A percentile compares a stretch with the other conserved stretches of the same genome.
Evolutionary conservation across 2,888 invertebrate species (phyloP).

Genomic region (Elegia similella): DNA sequence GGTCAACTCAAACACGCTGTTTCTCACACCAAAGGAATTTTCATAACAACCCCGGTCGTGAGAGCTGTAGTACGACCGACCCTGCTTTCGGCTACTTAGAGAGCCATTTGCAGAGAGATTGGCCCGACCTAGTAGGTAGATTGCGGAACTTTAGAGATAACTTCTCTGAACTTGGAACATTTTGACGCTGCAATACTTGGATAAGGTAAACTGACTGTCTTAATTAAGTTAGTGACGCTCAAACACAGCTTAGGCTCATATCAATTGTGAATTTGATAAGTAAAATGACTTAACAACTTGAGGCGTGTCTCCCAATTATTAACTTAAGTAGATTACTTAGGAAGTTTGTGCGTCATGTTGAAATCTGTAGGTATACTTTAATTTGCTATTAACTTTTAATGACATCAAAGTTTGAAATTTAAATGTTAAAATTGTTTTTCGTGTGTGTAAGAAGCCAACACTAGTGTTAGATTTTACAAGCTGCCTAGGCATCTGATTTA

Average conservation of each 20-base stretch:
- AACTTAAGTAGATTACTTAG: neutral
- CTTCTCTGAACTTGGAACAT: conserved; percentile 74
- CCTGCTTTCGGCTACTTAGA: conserved; percentile 72
- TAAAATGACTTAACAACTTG: conserved; percentile 27
- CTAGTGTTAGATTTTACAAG: too few species aligned
- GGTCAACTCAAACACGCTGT: conserved; percentile 39
- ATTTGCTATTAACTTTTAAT: too few species aligned
- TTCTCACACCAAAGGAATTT: conserved; percentile 57
- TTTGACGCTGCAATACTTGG: conserved; percentile 76
- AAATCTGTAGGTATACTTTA: neutral
- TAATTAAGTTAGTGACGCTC: conserved; percentile 69
- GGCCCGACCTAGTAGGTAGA: conserved; percentile 73
- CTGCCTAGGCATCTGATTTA: too few species aligned
- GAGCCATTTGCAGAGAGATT: conserved; percentile 71
- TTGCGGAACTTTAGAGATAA: conserved; percentile 75
- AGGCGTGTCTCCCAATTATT: conserved; percentile 21
- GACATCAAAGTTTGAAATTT: too few species aligned
- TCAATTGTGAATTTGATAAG: conserved; percentile 45
- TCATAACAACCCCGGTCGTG: conserved; percentile 55
- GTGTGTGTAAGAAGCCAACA: too few species aligned
- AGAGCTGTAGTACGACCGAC: conserved; percentile 49
- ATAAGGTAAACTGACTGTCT: conserved; percentile 74
- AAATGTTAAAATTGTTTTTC: too few species aligned
- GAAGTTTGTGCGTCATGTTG: neutral
- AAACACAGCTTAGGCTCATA: conserved; percentile 51